These are phyloP conservation scores for Phymastichus coffea DNA, from an alignment of 1,140 invertebrate genomes.

Conservation along the genomic window DNA sequence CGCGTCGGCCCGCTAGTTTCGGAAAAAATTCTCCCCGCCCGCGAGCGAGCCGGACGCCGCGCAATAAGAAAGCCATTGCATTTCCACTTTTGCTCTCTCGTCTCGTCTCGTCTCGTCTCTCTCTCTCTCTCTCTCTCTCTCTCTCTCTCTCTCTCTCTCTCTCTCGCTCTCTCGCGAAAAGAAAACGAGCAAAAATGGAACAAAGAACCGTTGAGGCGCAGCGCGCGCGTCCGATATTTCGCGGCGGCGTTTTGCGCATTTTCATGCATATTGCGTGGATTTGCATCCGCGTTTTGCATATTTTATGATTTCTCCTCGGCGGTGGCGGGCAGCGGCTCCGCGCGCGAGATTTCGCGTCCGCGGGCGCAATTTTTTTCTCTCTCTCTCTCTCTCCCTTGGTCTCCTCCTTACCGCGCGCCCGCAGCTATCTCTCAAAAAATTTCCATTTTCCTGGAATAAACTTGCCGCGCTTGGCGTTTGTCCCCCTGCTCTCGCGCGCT, in stretches of 20 bases:
- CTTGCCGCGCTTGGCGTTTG: not conserved
- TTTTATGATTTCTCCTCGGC: slow-evolving; percentile 42
- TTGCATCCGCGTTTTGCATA: slow-evolving; percentile 47
- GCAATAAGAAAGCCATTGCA: slow-evolving; percentile 20
- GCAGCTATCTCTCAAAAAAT: no score
- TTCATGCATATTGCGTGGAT: slow-evolving; percentile 38
- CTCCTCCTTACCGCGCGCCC: no score
- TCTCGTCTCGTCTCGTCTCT: not conserved
- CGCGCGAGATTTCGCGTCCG: not conserved
- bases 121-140: not conserved
- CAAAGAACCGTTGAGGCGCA: slow-evolving; percentile 7
- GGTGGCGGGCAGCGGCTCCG: not conserved
- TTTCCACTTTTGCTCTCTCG: slow-evolving; percentile 2
- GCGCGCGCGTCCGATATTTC: slow-evolving; percentile 35
- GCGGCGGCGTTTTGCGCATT: slow-evolving; percentile 34
- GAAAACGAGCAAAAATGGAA: not conserved
- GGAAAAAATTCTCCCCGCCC: no score
- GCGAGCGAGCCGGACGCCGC: not conserved
- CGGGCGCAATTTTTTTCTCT: not conserved
- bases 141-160: not conserved
- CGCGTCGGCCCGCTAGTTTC: no score
- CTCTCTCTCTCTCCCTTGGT: slow-evolving; percentile 3
- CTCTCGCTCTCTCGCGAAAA: not conserved
- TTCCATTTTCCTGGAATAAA: slow-evolving; percentile 23
- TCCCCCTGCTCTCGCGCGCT: not conserved